These are phyloP conservation scores for Elaphurus davidianus DNA, from an alignment of 2,113 vertebrate species.

Conservation along the genomic window DNA sequence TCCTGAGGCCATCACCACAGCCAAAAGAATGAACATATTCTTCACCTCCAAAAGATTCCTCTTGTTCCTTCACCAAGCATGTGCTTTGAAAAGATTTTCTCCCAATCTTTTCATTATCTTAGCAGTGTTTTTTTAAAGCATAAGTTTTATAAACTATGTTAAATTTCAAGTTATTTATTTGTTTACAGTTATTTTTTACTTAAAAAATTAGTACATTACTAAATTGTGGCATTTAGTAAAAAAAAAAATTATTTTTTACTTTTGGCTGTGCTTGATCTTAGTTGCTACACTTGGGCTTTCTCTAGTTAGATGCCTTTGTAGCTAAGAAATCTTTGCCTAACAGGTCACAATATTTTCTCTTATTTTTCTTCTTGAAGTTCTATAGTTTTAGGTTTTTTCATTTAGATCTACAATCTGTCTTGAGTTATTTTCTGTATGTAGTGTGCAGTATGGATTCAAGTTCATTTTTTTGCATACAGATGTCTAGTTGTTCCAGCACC, in stretches of 20 bases:
- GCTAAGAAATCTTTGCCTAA: background rate
- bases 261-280: too few species aligned
- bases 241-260: too few species aligned
- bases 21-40: background rate
- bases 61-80: background rate
- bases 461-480: background rate
- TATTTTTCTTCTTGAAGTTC: background rate
- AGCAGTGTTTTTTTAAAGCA: background rate
- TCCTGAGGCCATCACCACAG: background rate
- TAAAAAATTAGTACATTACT: too few species aligned
- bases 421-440: background rate
- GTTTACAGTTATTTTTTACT: background rate
- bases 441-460: background rate
- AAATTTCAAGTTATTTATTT: background rate
- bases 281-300: too few species aligned
- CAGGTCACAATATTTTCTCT: background rate
- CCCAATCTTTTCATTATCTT: background rate
- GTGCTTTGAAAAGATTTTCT: background rate
- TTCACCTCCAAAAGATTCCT: background rate
- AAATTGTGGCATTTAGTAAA: too few species aligned
- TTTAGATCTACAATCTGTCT: background rate
- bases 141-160: background rate
- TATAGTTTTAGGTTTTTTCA: background rate
- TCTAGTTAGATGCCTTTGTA: background rate
- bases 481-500: background rate